These are phyloP conservation scores for Sturmia bella DNA, from an alignment of 2,888 invertebrate species.

Conservation along the genomic window DNA sequence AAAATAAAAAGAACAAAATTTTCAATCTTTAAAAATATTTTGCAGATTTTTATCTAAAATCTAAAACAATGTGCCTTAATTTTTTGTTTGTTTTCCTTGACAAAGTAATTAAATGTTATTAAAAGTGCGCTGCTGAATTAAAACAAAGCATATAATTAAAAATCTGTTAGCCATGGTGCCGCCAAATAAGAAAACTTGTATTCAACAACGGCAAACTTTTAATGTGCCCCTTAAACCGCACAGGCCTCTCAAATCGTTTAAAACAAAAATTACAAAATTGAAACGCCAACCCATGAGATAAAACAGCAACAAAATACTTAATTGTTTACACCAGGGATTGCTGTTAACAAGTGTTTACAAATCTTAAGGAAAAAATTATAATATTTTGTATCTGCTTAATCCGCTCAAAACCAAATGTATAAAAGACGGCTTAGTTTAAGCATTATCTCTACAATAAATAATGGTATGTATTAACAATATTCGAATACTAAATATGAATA, in stretches of 20 bases:
- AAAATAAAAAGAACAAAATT: neutral
- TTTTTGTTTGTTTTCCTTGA: neutral
- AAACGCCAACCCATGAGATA: conserved; percentile 49
- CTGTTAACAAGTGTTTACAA: conserved; percentile 27
- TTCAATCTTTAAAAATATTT: neutral
- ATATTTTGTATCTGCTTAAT: conserved; percentile 9
- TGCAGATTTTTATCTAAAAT: neutral
- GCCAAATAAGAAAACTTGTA: conserved; percentile 19
- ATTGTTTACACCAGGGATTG: conserved; percentile 40
- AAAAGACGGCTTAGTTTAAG: conserved; percentile 51
- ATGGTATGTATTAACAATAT: conserved; percentile 41
- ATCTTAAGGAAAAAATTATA: conserved; percentile 13
- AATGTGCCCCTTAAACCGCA: conserved; percentile 53
- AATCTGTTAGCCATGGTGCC: conserved; percentile 25
- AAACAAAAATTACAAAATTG: conserved; percentile 12
- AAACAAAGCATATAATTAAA: conserved; percentile 6
- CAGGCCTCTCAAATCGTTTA: conserved; percentile 51
- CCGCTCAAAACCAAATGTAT: conserved; percentile 38
- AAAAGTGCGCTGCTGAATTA: conserved; percentile 31
- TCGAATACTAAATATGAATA: neutral
- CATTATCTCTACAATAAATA: conserved; percentile 60
- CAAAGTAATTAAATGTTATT: neutral
- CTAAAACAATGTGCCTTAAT: neutral
- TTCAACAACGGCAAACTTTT: conserved; percentile 25
- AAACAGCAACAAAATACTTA: conserved; percentile 11